Evolutionary conservation across 2,797 vertebrate genomes (phyloP), one percentile per base, ranked within the genome.

Genomic region (Petrocephalus schoutedeni): DNA sequence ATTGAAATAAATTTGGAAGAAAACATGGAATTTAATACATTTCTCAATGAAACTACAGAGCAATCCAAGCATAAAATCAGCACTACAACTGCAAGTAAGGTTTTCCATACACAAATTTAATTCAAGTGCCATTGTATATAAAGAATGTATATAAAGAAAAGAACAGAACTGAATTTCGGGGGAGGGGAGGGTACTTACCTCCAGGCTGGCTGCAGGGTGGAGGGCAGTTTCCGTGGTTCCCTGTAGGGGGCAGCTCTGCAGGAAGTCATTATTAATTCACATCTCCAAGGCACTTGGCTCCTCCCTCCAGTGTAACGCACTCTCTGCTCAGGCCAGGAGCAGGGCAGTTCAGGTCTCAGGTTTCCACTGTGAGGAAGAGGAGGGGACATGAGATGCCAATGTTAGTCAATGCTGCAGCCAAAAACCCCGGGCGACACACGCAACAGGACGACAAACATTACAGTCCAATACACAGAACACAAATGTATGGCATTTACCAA

Each of bases 201-300:
- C 93, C 94, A 95, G 89, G 92, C 91, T 89, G 94, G 92, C 86
- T 94, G 93, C 91, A 92, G 93, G 91, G 93, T 91, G 92, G 94
- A 92, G 87, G 94, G 88, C 16, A 93, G 89, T 19, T 92, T 96
- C 91, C 95, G 91, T 1, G 92, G 94, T 93, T 96, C 94, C 94
- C 95, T 93, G 93, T 96, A 96, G 95, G 92, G 95, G 90, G 95
- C 95, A 92, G 95, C 94, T 96, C 94, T 93, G 92, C 93, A 93
- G 94, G 93, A 95, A 94, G 94, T 95, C 94, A 94, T 95, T 9
- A 53, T 94, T 87, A 95, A 92, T 91, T 95, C 89, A 94, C 93
- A 95, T 95, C 90, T 92, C 90, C 93, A 91, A 94, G 91, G 93
- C 89, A 93, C 90, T 9, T 92, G 1, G 91, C 87, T 92, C 91